A percentile compares a stretch with the other conserved stretches of the same genome.
Evolutionary conservation across 2,888 invertebrate species (phyloP).

Genomic region (Mallateleia sp.): DNA sequence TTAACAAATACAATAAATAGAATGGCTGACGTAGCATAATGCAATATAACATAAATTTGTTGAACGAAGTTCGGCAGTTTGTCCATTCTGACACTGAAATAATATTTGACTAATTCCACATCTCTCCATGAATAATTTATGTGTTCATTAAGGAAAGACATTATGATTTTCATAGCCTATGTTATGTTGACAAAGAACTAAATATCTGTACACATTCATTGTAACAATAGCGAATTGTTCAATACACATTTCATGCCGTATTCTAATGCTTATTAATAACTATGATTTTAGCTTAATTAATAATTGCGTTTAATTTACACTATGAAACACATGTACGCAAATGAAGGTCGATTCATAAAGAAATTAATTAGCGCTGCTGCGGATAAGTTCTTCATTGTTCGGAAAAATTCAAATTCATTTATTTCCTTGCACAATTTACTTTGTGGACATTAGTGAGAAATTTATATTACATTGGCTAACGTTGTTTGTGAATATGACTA

Average conservation of each 20-base stretch:
- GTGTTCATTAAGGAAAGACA: constrained; percentile 54
- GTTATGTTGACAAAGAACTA: constrained; percentile 39
- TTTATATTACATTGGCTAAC: background rate
- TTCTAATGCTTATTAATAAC: constrained; percentile 18
- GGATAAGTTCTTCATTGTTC: background rate
- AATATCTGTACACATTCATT: constrained; percentile 32
- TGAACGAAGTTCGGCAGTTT: constrained; percentile 30
- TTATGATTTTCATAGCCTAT: constrained; percentile 45
- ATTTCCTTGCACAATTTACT: too few species aligned
- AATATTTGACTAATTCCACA: constrained; percentile 47
- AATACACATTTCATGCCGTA: background rate
- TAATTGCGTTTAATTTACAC: background rate
- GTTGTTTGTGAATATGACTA: background rate
- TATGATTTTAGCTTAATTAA: constrained; percentile 7
- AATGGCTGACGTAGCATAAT: constrained; percentile 36
- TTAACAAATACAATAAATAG: constrained; percentile 1
- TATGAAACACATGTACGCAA: background rate
- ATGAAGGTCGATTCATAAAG: background rate
- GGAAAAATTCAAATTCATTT: background rate
- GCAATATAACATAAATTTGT: constrained; percentile 36
- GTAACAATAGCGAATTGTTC: constrained; percentile 6
- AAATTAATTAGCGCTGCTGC: background rate
- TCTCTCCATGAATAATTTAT: constrained; percentile 51
- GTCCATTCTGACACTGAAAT: constrained; percentile 43
- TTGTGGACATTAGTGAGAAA: background rate